phyloP scores from a whole-genome alignment of 2,888 invertebrate species.

The Phalangium opilio region DNA sequence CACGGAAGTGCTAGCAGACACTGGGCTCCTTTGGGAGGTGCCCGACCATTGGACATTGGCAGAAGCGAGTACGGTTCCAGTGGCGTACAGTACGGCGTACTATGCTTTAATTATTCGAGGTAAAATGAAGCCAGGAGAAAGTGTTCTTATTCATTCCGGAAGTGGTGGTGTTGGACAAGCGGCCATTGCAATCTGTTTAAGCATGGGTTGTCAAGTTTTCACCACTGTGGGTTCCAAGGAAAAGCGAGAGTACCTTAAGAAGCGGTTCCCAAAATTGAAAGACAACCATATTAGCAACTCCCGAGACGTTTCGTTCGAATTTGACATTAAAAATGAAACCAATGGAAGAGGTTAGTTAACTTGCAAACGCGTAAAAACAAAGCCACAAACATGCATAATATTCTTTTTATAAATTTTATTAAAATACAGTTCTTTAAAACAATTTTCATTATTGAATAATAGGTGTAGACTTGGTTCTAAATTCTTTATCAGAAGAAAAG shows the following conservation, averaged over 20 bases:
- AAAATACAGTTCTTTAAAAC: too few relatives aligned
- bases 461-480: conserved; percentile 87
- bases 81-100: conserved; percentile 71
- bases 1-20: conserved; percentile 57
- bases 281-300: conserved; percentile 77
- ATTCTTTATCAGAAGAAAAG: conserved; percentile 88
- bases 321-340: conserved; percentile 66
- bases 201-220: conserved; percentile 71
- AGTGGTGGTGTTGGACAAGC: conserved; percentile 95
- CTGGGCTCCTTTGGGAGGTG: conserved; percentile 69
- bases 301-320: conserved; percentile 79
- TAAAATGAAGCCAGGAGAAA: conserved; percentile 62
- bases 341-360: conserved; percentile 44
- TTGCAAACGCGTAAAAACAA: too few relatives aligned
- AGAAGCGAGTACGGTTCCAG: conserved; percentile 82
- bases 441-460: too few relatives aligned
- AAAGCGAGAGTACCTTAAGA: conserved; percentile 72
- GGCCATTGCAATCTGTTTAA: conserved; percentile 81
- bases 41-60: conserved; percentile 75
- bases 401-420: too few relatives aligned
- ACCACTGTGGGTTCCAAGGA: conserved; percentile 77
- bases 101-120: conserved; percentile 83
- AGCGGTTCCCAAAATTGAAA: conserved; percentile 66
- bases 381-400: too few relatives aligned
- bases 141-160: conserved; percentile 84